These are phyloP conservation scores for Nyctibius grandis DNA, from an alignment of 2,797 vertebrate species.

Conservation along the genomic window DNA sequence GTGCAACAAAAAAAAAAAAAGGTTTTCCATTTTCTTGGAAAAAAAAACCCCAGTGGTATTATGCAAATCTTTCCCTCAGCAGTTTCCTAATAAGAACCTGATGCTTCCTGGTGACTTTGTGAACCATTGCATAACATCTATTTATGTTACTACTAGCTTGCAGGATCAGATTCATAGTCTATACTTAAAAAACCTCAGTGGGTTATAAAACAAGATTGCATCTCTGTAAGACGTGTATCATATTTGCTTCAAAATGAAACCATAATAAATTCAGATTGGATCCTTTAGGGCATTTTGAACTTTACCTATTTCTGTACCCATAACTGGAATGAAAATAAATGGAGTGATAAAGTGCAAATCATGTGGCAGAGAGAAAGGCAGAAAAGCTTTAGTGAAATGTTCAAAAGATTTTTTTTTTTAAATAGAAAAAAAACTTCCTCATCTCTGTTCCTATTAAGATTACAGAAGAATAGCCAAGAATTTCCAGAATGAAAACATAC, in stretches of 20 bases:
- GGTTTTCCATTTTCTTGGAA: background rate
- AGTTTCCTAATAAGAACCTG: conserved; percentile 2
- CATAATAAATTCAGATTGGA: background rate
- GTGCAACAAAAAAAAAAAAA: background rate
- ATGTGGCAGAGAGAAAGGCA: background rate
- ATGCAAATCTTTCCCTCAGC: background rate
- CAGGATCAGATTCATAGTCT: conserved; percentile 39
- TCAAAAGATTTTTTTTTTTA: background rate
- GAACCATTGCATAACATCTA: conserved; percentile 46
- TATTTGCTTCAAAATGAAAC: background rate
- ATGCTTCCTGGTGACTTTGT: conserved; percentile 25
- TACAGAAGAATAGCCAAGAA: too few species aligned
- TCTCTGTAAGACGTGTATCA: background rate
- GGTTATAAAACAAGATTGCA: conserved; percentile 17
- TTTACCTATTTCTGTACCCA: background rate
- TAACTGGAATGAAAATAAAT: background rate
- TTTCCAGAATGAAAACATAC: too few species aligned
- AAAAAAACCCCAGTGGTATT: background rate
- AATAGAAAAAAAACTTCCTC: background rate
- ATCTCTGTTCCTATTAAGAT: too few species aligned
- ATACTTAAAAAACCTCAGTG: conserved; percentile 35
- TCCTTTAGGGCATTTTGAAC: background rate
- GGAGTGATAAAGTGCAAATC: background rate
- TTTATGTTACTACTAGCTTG: conserved; percentile 29
- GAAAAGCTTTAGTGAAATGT: background rate